Evolutionary conservation across 2,797 vertebrate genomes (phyloP).

Genomic region (Okamejei kenojei): DNA sequence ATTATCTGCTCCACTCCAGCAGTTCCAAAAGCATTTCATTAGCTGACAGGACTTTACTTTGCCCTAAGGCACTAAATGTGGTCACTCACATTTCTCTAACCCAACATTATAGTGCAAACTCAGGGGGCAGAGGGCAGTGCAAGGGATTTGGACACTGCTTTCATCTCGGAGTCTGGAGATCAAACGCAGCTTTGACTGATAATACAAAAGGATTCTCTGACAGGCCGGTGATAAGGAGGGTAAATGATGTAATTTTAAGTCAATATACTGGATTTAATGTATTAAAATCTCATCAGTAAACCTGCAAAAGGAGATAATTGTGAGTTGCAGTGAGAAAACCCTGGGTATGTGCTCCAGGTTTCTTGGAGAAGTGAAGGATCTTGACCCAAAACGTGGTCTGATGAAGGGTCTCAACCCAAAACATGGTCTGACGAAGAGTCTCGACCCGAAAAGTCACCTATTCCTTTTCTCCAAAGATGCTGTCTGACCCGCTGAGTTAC

Average conservation of each 20-base stretch:
- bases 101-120: not conserved
- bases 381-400: too few relatives aligned
- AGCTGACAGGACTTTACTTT: not conserved
- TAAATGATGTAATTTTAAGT: not conserved
- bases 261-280: not conserved
- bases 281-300: not conserved
- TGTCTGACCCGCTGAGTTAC: too few relatives aligned
- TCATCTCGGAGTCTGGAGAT: not conserved
- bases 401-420: too few relatives aligned
- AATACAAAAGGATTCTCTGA: not conserved
- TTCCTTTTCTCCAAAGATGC: too few relatives aligned
- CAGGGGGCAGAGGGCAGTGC: not conserved
- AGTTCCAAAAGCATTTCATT: not conserved
- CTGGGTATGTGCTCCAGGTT: not conserved
- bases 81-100: not conserved
- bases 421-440: too few relatives aligned
- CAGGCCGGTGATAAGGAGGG: not conserved
- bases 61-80: too few relatives aligned
- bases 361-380: not conserved
- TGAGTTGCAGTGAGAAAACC: not conserved
- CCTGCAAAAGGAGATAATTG: not conserved
- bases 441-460: too few relatives aligned
- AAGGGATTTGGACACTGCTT: not conserved
- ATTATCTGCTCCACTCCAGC: not conserved
- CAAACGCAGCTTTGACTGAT: not conserved